Base-by-base conservation (phyloP, 2,797 vertebrate genomes). In the Benthosema pterotum region DNA sequence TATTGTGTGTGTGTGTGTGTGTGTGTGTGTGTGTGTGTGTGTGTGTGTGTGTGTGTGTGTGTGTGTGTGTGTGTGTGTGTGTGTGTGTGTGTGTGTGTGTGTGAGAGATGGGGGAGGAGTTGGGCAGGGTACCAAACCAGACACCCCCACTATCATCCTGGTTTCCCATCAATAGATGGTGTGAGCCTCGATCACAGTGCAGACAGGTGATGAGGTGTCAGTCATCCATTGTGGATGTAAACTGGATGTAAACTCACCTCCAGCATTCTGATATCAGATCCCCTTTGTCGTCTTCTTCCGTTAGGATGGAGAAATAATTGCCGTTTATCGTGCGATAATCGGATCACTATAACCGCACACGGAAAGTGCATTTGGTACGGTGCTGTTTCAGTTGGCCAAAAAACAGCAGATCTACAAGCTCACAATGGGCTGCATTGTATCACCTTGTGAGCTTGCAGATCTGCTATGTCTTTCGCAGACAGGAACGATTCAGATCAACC, bases 41-140 rank as follows among this genome's bases (percentile, higher is more conserved):
- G n/a, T n/a, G n/a, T n/a, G n/a, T n/a, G n/a, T 82, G 86, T 85
- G 85, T 83, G 74, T 67, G 57, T 60, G 63, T 75, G 3, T 60
- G 22, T 59, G 25, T 66, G 51, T 8, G 6, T 38, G 32, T 63
- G 68, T 68, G 52, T 38, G 57, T 42, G 50, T 58, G 25, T 65
- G 17, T 38, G 16, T 57, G 32, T 32, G 3, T 57, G 22, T 53
- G 25, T 63, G 51, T 61, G 68, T 64, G 52, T 12, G 52, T 2
- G 17, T 17, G 17, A 11, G 17, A 18, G 14, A 14, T 14, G 64
- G 71, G 67, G 72, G 67, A 46, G 71, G 56, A 72, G 71, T 67
- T n/a, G 71, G 73, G 72, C 67, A 78, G 56, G 32, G 32, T 38
- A 38, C 32, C 5, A 32, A 7, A 9, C 32, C 32, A 38, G 32